phyloP scores from a whole-genome alignment of 2,888 invertebrate species.

The Brachypterus glaber region DNA sequence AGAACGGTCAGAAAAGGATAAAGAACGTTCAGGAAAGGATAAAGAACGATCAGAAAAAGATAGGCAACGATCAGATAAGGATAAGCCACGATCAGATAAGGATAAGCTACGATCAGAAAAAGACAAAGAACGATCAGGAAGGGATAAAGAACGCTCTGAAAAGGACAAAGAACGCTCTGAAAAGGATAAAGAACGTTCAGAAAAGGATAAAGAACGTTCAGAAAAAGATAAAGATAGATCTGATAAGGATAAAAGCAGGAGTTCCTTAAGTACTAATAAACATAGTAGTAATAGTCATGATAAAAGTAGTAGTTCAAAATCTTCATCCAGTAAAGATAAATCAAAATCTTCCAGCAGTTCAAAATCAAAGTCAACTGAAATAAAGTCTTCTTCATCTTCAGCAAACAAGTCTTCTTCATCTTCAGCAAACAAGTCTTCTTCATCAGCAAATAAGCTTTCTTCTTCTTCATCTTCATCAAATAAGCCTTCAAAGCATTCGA shows the following conservation, averaged over 20 bases:
- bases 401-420: constrained; percentile 21
- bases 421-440: constrained; percentile 28
- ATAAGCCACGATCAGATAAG: constrained; percentile 25
- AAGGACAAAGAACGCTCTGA: constrained; percentile 7
- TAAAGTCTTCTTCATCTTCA: constrained; percentile 16
- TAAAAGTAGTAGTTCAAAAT: constrained; percentile 4
- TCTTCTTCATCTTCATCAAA: constrained; percentile 20
- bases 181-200: constrained; percentile 1
- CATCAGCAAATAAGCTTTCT: constrained; percentile 23
- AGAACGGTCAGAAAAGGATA: constrained; percentile 24
- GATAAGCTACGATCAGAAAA: constrained; percentile 30
- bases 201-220: constrained; percentile 8
- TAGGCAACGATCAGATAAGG: constrained; percentile 29
- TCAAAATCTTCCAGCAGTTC: constrained; percentile 12
- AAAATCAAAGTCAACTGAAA: constrained; percentile 15
- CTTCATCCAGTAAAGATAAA: constrained; percentile 5
- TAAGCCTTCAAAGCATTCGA: constrained; percentile 20
- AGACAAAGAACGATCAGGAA: constrained; percentile 14
- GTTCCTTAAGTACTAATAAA: constrained; percentile 9
- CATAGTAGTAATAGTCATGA: constrained; percentile 12
- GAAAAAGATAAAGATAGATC: constrained; percentile 20
- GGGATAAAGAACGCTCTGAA: constrained; percentile 13
- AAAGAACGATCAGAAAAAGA: constrained; percentile 20
- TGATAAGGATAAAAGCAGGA: constrained; percentile 10
- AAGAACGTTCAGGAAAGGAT: constrained; percentile 24